Evolutionary conservation across 2,113 vertebrate genomes (phyloP).

Genomic region (Uropsilus gracilis): DNA sequence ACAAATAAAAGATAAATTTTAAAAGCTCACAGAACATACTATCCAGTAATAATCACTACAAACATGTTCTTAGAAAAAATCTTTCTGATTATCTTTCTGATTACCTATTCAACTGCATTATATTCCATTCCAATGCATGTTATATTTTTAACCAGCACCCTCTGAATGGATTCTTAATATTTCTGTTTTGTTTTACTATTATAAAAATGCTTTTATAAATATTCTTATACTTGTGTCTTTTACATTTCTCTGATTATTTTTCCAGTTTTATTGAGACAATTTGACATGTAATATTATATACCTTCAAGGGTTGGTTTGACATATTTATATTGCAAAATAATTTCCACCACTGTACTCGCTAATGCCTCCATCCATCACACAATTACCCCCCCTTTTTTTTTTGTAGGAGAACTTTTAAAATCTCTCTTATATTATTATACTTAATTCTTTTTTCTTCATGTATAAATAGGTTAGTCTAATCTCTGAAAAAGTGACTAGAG

Average conservation of each 20-base stretch:
- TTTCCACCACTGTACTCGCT: neutral
- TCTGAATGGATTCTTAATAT: neutral
- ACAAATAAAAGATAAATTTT: neutral
- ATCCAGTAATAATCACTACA: neutral
- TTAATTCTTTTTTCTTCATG: too few species aligned
- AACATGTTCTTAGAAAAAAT: conserved; percentile 11
- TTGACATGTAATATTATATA: neutral
- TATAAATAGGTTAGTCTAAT: too few species aligned
- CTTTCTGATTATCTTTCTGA: neutral
- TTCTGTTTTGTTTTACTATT: neutral
- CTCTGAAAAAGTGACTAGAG: too few species aligned
- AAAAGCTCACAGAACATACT: neutral
- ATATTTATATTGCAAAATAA: neutral
- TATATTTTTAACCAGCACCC: neutral
- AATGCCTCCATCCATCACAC: neutral
- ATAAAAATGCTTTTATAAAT: conserved; percentile 3
- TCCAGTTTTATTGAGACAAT: neutral
- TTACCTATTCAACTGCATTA: neutral
- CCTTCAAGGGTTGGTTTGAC: neutral
- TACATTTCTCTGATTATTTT: neutral
- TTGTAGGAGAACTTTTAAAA: neutral
- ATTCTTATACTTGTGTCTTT: neutral
- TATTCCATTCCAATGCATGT: neutral
- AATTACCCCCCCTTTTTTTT: neutral
- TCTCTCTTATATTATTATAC: neutral